Base-by-base conservation (phyloP, 2,113 vertebrate genomes). In the Hemichromis elongatus region DNA sequence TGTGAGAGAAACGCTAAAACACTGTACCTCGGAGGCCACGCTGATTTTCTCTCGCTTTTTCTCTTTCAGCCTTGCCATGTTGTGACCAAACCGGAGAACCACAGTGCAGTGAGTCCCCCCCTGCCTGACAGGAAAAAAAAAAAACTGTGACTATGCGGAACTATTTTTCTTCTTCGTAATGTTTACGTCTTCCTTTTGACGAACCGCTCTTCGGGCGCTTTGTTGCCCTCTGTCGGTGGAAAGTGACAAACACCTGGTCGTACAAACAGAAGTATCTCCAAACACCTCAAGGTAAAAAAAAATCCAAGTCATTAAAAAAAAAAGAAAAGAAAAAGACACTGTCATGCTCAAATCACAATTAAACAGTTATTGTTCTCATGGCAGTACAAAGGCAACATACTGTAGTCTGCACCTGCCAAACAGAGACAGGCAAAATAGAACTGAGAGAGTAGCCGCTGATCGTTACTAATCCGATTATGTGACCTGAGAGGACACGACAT, bases 11-110 rank as follows among this genome's bases (percentile, higher is more conserved):
- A 4, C 16, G 4, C 2, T n/a, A 2, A 3, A 13, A 18, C 1
- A 24, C n/a, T 88, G 84, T 91, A 96, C 96, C 94, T 96, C 95
- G 2, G 86, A 92, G 30, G 96, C 95, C 6, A 96, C 94, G 28
- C 96, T 96, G n/a, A 92, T 86, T 85, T 95, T 95, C 77, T 96
- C 94, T 84, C 90, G 90, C 59, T 86, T 94, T 47, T 81, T 92
- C 42, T 94, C 94, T 81, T 93, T 96, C 4, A 68, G 5, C 88
- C 94, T 95, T 3, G 89, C 26, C 96, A 96, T 96, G 81, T 26
- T 92, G 30, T 26, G 5, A 7, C 11, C 2, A 56, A 56, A 79
- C 28, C 13, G 5, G 5, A 1, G 24, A 12, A 6, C 5, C 5
- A 66, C 35, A 24, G 16, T 19, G 7, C n/a, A 47, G 9, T 0